Conservation (phyloP, 1,140 invertebrate genomes). For the Berghia stephanieae region DNA sequence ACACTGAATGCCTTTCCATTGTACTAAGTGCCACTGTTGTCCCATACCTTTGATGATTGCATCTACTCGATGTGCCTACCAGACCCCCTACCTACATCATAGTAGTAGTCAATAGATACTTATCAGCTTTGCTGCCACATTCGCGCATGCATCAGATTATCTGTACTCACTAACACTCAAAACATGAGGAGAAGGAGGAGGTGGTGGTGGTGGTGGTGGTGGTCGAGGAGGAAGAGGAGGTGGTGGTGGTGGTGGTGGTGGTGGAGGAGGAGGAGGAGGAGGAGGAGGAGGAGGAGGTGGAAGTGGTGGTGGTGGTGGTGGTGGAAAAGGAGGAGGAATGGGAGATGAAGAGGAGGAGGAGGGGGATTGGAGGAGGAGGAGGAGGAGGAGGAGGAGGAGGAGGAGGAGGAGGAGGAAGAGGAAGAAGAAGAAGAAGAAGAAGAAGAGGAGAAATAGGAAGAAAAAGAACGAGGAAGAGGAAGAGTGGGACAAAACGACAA, state of each 20-base stretch:
- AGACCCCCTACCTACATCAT: too few species aligned
- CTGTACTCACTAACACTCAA: too few species aligned
- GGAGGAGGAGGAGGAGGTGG: neutral
- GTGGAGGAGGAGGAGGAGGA: neutral
- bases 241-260: neutral
- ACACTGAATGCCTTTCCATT: too few species aligned
- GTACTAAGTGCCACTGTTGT: too few species aligned
- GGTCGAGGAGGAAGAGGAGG: neutral
- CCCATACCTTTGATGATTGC: too few species aligned
- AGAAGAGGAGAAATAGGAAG: neutral
- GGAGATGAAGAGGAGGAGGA: neutral
- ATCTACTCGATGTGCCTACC: too few species aligned
- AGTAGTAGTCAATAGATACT: too few species aligned
- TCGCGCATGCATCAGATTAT: too few species aligned
- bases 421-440: neutral
- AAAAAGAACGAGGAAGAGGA: neutral
- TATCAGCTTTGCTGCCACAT: too few species aligned
- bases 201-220: too few species aligned
- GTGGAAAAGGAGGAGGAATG: neutral
- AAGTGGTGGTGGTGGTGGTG: slow-evolving; percentile 1
- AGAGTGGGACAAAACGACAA: neutral
- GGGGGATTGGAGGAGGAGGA: neutral
- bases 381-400: neutral
- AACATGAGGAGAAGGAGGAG: too few species aligned
- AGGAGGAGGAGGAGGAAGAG: neutral